phyloP scores from a whole-genome alignment of 2,888 invertebrate species.

The Ectemnius lituratus region DNA sequence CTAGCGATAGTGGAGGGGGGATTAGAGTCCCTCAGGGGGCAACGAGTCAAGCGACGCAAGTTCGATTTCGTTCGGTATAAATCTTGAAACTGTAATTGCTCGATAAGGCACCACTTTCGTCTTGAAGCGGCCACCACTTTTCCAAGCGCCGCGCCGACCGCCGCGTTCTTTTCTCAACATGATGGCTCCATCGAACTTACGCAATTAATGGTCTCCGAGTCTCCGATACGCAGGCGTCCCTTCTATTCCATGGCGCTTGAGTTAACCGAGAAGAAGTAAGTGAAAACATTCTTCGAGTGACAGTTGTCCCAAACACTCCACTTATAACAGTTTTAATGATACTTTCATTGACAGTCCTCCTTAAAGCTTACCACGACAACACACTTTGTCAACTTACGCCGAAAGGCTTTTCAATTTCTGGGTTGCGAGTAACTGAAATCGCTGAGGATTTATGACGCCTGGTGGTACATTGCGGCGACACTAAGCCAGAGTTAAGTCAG shows the following conservation, averaged over 20 bases:
- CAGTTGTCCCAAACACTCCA: background rate
- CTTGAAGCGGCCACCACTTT: slow-evolving; percentile 36
- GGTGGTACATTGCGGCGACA: slow-evolving; percentile 16
- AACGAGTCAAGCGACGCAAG: slow-evolving; percentile 16
- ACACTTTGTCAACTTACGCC: too few relatives aligned
- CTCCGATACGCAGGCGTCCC: too few relatives aligned
- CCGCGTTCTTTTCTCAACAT: slow-evolving; percentile 32
- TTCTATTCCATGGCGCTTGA: too few relatives aligned
- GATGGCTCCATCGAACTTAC: slow-evolving; percentile 31
- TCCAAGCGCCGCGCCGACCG: background rate
- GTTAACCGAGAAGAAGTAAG: too few relatives aligned
- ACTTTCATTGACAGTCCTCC: too few relatives aligned
- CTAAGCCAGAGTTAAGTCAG: slow-evolving; percentile 49
- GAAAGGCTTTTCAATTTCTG: slow-evolving; percentile 34
- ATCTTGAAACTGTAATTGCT: slow-evolving; percentile 53
- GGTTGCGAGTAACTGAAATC: slow-evolving; percentile 28
- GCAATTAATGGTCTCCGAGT: slow-evolving; percentile 36
- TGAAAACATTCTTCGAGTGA: background rate
- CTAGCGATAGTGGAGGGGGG: slow-evolving; percentile 52
- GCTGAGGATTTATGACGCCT: slow-evolving; percentile 43
- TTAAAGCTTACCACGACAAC: too few relatives aligned
- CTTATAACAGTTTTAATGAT: too few relatives aligned
- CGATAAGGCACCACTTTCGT: slow-evolving; percentile 56
- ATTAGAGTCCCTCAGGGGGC: slow-evolving; percentile 27
- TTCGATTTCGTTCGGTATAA: slow-evolving; percentile 52